Base-by-base conservation (phyloP, 2,888 invertebrate genomes). In the Macaria liturata region DNA sequence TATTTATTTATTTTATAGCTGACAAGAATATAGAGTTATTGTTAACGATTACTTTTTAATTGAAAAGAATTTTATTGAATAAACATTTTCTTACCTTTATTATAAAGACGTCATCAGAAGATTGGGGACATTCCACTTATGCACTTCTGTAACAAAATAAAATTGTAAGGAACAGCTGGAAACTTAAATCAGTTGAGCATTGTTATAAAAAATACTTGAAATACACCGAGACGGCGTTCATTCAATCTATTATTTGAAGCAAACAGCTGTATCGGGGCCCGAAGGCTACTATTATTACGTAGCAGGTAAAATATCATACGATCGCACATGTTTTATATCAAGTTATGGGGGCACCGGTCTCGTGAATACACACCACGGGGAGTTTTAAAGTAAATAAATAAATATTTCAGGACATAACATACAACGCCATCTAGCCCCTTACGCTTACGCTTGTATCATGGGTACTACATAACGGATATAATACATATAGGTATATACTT, bases 111-210 rank as follows among this genome's bases (percentile, higher is more conserved):
- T 81, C 80, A 80, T 75, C 79, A 77, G 73, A 67, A 74, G 74
- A 75, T 70, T 68, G 69, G 68, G 68, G 78, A 76, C 89, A 89
- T 90, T 80, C 83, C 88, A 81, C 76, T 76, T 78, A 76, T 89
- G 91, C 91, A 90, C 91, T 80, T 77, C 91, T 90, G 87, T 55
- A 89, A 88, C 81, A 88, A 86, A 68, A 64, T 70, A 69, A 70
- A 57, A 50, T 5, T 34, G 43, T n/a, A 8, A 58, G 54, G 39
- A 55, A 50, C 62, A 67, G 62, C 59, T 63, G 60, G 54, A 53
- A 43, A 9, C 8, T 46, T 20, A 45, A 59, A 46, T 57, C 48
- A 30, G 46, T 58, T 60, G 52, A 20, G 20, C 20, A 20, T 20
- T 57, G 46, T 59, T 32, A 46, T 47, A 54, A 46, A 42, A 57